Evolutionary conservation across 2,797 vertebrate species (phyloP).

Genomic region (Mastacembelus armatus): DNA sequence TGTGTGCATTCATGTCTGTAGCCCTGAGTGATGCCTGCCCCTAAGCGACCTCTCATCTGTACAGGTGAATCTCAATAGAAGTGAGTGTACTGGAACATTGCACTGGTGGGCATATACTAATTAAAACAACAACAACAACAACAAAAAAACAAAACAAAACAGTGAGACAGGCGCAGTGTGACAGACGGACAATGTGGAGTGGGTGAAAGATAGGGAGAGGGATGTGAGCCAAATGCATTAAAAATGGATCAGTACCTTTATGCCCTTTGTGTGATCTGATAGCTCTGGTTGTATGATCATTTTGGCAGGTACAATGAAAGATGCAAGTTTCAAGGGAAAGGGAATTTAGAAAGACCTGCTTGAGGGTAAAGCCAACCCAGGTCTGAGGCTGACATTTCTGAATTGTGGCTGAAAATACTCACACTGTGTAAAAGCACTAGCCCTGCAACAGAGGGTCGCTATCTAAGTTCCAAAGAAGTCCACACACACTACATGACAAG

Average conservation of each 20-base stretch:
- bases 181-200: conserved; percentile 11
- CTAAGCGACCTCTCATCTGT: conserved; percentile 12
- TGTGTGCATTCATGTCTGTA: conserved; percentile 1
- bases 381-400: conserved; percentile 38
- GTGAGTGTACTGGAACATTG: not conserved
- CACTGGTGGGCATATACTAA: conserved; percentile 10
- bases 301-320: conserved; percentile 52
- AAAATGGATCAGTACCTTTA: conserved; percentile 46
- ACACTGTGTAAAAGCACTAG: not conserved
- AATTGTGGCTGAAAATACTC: conserved; percentile 30
- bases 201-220: not conserved
- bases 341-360: conserved; percentile 38
- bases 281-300: conserved; percentile 48
- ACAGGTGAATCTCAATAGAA: conserved; percentile 28
- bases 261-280: conserved; percentile 45
- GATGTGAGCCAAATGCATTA: conserved; percentile 34
- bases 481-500: not conserved
- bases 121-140: not conserved
- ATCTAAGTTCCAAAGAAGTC: conserved; percentile 15
- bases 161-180: conserved; percentile 2
- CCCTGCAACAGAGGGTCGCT: not conserved
- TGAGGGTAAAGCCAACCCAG: conserved; percentile 16
- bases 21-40: conserved; percentile 20
- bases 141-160: too few species aligned
- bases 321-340: conserved; percentile 18